These are phyloP conservation scores for Actinostola sp. DNA, from an alignment of 92 coral and sea anemone species.

Conservation along the genomic window DNA sequence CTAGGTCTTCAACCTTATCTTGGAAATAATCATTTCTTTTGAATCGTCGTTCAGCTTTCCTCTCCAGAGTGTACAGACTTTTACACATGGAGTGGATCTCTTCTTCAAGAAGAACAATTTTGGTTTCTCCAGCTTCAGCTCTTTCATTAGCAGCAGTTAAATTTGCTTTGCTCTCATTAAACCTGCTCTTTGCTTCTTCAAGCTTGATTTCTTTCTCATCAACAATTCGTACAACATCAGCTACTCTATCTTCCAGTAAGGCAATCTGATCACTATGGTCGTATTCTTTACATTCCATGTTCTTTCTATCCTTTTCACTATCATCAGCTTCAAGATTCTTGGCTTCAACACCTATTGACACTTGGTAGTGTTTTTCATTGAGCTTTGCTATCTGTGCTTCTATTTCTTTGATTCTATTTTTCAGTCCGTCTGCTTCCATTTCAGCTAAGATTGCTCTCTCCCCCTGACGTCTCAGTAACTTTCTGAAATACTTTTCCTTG, in stretches of 20 bases:
- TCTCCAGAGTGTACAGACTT: slow-evolving; percentile 56
- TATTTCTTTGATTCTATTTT: slow-evolving; percentile 45
- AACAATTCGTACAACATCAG: slow-evolving; percentile 60
- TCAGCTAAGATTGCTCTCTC: slow-evolving; percentile 81
- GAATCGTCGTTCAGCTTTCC: slow-evolving; percentile 50
- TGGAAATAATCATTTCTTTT: slow-evolving; percentile 68
- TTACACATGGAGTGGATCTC: slow-evolving; percentile 54
- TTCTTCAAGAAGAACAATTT: slow-evolving; percentile 58
- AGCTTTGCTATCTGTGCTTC: slow-evolving; percentile 49
- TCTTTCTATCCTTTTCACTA: slow-evolving; percentile 80
- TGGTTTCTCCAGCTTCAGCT: slow-evolving; percentile 57
- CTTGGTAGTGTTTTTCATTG: slow-evolving; percentile 33
- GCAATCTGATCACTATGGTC: slow-evolving; percentile 74
- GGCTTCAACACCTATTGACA: slow-evolving; percentile 43
- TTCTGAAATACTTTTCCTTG: slow-evolving; percentile 52
- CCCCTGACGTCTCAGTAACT: slow-evolving; percentile 47
- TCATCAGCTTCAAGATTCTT: slow-evolving; percentile 79
- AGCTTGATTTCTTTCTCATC: slow-evolving; percentile 68
- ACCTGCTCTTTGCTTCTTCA: slow-evolving; percentile 47
- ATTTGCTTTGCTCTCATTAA: slow-evolving; percentile 42
- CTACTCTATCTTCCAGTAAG: slow-evolving; percentile 56
- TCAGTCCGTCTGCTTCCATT: slow-evolving; percentile 62
- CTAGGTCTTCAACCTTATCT: slow-evolving; percentile 61
- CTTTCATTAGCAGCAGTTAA: slow-evolving; percentile 34
- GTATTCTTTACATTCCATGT: slow-evolving; percentile 73